Conservation (phyloP, 2,113 vertebrate species). For the Phyllostomus hastatus region DNA sequence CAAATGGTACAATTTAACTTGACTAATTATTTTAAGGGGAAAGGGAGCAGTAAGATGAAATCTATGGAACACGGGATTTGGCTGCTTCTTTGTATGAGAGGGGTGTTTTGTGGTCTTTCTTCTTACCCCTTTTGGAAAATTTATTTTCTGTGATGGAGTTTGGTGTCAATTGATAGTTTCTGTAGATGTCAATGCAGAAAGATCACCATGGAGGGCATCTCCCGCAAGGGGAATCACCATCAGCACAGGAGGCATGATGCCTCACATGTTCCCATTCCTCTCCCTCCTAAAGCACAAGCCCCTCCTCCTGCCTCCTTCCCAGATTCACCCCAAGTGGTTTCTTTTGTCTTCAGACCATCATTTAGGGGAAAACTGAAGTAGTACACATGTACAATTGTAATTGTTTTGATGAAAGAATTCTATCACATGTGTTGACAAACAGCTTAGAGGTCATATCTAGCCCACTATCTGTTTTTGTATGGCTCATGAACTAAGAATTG, state of each 20-base stretch:
- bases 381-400: neutral
- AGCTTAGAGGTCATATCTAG: neutral
- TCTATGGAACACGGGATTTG: neutral
- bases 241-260: accelerated
- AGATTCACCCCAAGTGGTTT: neutral
- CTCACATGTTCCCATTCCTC: accelerated
- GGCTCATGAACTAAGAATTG: neutral
- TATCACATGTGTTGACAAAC: neutral
- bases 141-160: neutral
- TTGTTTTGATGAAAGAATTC: neutral
- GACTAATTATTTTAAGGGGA: neutral
- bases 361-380: neutral
- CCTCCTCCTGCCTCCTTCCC: neutral
- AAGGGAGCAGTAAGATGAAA: neutral
- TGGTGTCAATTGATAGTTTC: neutral
- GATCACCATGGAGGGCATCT: neutral
- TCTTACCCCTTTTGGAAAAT: neutral
- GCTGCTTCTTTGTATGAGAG: neutral
- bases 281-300: accelerated
- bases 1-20: neutral
- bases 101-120: neutral
- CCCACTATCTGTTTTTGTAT: neutral
- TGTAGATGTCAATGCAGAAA: neutral
- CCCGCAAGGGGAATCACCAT: neutral
- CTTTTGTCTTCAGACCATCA: neutral